These are phyloP conservation scores for Procambarus virginalis DNA, from an alignment of 1,140 invertebrate species.

Conservation along the genomic window DNA sequence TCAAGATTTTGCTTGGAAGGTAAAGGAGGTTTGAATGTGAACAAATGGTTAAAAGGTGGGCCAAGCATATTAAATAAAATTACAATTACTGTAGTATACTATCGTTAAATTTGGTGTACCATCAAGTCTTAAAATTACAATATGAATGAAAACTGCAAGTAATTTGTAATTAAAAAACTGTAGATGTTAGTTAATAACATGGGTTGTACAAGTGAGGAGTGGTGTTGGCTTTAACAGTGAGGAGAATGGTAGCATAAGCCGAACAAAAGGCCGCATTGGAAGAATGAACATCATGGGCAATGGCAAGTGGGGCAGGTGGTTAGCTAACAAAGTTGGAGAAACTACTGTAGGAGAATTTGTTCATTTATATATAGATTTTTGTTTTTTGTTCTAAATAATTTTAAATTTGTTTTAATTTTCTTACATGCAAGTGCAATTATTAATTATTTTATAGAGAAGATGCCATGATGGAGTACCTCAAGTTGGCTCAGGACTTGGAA, in stretches of 20 bases:
- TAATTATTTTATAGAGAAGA: constrained; percentile 85
- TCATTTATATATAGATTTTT: too few species aligned
- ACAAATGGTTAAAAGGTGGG: neutral
- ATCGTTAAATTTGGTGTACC: too few species aligned
- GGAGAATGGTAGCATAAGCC: neutral
- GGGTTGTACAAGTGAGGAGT: neutral
- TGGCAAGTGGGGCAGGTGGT: neutral
- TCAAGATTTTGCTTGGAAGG: neutral
- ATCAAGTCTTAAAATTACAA: too few species aligned
- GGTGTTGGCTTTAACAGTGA: neutral
- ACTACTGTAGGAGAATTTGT: too few species aligned
- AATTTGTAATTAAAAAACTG: too few species aligned
- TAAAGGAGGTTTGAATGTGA: neutral
- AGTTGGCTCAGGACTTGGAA: constrained; percentile 98
- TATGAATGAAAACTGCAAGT: too few species aligned
- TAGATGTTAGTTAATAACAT: neutral
- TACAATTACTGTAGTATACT: neutral
- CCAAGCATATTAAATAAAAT: neutral
- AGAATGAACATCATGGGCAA: neutral
- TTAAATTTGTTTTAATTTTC: constrained; percentile 17
- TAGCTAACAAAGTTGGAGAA: neutral
- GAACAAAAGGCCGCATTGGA: neutral
- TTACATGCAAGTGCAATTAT: neutral
- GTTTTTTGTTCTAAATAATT: neutral
- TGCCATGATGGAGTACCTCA: constrained; percentile 99